Evolutionary conservation across 2,797 vertebrate genomes (phyloP).

Genomic region (Tiaroga cobitis): DNA sequence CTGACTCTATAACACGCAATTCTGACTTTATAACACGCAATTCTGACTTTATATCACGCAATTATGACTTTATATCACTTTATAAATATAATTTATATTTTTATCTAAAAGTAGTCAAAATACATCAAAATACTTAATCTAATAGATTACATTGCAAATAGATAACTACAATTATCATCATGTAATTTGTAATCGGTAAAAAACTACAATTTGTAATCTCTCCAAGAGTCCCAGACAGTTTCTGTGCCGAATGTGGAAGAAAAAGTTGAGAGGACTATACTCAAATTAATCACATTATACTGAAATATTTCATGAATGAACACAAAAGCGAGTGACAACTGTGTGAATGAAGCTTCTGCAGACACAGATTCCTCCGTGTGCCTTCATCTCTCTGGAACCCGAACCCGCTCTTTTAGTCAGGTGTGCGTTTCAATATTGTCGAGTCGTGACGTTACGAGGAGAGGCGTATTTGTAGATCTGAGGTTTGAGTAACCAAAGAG

Average conservation of each 20-base stretch:
- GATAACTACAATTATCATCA: too few relatives aligned
- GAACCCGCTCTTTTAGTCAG: constrained; percentile 68
- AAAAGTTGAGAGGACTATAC: neutral
- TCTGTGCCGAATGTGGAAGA: neutral
- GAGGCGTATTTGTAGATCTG: constrained; percentile 73
- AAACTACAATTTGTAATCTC: too few relatives aligned
- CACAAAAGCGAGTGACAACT: neutral
- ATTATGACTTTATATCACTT: too few relatives aligned
- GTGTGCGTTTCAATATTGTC: constrained; percentile 72
- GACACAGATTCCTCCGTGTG: constrained; percentile 61
- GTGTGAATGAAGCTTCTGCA: constrained; percentile 12
- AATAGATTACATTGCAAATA: too few relatives aligned
- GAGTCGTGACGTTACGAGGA: constrained; percentile 66
- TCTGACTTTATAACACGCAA: too few relatives aligned
- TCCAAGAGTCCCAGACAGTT: neutral
- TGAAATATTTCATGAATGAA: too few relatives aligned
- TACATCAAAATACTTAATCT: too few relatives aligned
- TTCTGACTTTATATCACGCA: too few relatives aligned
- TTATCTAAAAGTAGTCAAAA: too few relatives aligned
- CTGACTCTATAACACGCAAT: too few relatives aligned
- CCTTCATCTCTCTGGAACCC: constrained; percentile 67
- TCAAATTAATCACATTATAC: neutral
- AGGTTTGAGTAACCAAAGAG: constrained; percentile 64
- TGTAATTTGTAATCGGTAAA: too few relatives aligned
- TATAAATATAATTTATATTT: too few relatives aligned